phyloP scores from a whole-genome alignment of 53 echinoderm and acorn worm species.

The Patiria pectinifera region DNA sequence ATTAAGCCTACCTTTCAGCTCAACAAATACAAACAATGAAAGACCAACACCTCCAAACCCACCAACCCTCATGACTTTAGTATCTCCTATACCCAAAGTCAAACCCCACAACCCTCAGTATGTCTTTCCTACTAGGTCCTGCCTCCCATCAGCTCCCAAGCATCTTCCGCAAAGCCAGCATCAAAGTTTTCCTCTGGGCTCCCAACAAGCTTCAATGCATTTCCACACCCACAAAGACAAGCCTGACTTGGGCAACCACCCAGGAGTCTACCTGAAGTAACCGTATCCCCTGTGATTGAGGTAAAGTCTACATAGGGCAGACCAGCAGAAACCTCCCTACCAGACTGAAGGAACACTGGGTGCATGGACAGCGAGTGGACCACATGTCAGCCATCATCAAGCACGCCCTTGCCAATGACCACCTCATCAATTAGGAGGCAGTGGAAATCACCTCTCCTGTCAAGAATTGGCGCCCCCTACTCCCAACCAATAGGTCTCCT shows the following conservation, averaged over 20 bases:
- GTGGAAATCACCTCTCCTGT: background rate
- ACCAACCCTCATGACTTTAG: background rate
- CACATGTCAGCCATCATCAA: slow-evolving; percentile 43
- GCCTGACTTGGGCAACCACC: background rate
- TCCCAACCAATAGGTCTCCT: too few relatives aligned
- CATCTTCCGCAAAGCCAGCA: background rate
- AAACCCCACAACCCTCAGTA: background rate
- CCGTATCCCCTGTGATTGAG: slow-evolving; percentile 36
- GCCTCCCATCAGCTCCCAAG: background rate
- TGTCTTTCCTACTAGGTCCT: background rate
- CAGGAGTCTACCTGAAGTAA: slow-evolving; percentile 50
- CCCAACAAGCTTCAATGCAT: slow-evolving; percentile 2
- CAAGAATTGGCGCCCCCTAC: background rate
- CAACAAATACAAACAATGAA: background rate
- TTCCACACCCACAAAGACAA: slow-evolving; percentile 40
- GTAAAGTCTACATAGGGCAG: slow-evolving; percentile 29
- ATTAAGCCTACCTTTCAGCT: background rate
- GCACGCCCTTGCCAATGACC: slow-evolving; percentile 2
- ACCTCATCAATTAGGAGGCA: background rate
- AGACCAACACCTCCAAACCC: background rate
- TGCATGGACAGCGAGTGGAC: slow-evolving; percentile 23
- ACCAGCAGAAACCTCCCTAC: slow-evolving; percentile 10
- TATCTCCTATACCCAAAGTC: background rate
- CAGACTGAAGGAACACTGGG: slow-evolving; percentile 9
- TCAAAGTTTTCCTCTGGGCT: too few relatives aligned